Base-by-base conservation (phyloP, 53 echinoderm and acorn worm genomes). In the Arbacia lixula region DNA sequence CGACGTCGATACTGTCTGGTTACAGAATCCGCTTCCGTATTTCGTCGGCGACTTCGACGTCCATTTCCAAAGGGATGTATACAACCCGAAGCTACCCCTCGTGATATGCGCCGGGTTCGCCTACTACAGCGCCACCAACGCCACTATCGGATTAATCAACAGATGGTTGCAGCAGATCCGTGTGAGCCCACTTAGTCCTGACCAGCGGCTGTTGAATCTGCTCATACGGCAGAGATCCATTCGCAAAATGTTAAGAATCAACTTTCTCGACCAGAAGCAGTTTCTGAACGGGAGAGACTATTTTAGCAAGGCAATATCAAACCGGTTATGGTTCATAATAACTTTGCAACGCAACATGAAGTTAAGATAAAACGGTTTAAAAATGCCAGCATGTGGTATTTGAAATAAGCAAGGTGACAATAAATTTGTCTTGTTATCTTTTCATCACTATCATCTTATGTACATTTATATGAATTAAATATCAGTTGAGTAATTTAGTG, bases 1-100 rank as follows among this genome's bases (percentile, higher is more conserved):
- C 33, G 94, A 94, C 30, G 94, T 91, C 1, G 94, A 94, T 19
- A 94, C 94, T 5, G 43, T 94, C 20, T 94, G 91, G 91, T 58
- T 91, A 16, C 32, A 76, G 9, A 80, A 94, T 49, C 94, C 94
- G 2, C 84, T 89, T 37, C 91, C 89, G 12, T 91, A 84, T 67
- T 71, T 94, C 9, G 39, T 40, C 1, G 94, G 87, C n/a, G 60
- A 91, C n/a, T 91, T 52, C 50, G 89, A 94, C 72, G 42, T 91
- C 27, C 73, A 89, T 31, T 32, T 90, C 2, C 84, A 91, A 53
- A 43, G 66, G 16, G 94, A 94, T 66, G 31, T 68, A 11, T 72
- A 50, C 35, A 41, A 67, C 4, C 53, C 60, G 10, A 57, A 43
- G 5, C 40, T 30, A 5, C 91, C 88, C 0, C 26, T 77, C 25